These are phyloP conservation scores for Myxocyprinus asiaticus DNA, from an alignment of 2,113 vertebrate genomes.

Conservation along the genomic window DNA sequence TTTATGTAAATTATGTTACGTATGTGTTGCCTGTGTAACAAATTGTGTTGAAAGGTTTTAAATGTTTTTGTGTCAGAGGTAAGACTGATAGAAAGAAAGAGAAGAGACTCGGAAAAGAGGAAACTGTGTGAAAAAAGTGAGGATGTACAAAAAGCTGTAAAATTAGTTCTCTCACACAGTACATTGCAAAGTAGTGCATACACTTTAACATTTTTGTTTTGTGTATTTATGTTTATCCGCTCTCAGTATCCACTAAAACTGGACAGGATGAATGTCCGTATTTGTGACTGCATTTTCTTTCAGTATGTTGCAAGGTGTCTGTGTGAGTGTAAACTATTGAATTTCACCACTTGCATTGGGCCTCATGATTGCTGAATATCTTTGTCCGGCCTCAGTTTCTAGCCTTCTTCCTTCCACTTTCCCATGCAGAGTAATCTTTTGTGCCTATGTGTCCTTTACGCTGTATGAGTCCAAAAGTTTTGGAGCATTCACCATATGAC, in stretches of 20 bases:
- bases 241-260: not conserved
- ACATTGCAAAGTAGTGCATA: not conserved
- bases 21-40: too few relatives aligned
- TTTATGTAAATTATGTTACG: too few relatives aligned
- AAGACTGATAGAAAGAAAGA: not conserved
- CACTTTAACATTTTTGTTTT: not conserved
- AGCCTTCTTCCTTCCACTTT: not conserved
- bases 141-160: not conserved
- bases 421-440: not conserved
- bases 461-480: not conserved
- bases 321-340: not conserved
- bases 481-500: too few relatives aligned
- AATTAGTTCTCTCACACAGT: not conserved
- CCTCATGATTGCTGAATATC: not conserved
- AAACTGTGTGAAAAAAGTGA: not conserved
- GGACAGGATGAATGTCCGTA: not conserved
- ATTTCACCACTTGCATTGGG: not conserved
- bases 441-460: too few relatives aligned
- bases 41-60: too few relatives aligned
- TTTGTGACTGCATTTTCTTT: not conserved
- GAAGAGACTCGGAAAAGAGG: too few relatives aligned
- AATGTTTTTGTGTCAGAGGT: too few relatives aligned
- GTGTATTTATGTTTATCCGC: too few relatives aligned
- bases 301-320: slow-evolving; percentile 4
- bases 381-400: not conserved